Base-by-base conservation (phyloP, 2,797 vertebrate species). In the Falco naumanni region DNA sequence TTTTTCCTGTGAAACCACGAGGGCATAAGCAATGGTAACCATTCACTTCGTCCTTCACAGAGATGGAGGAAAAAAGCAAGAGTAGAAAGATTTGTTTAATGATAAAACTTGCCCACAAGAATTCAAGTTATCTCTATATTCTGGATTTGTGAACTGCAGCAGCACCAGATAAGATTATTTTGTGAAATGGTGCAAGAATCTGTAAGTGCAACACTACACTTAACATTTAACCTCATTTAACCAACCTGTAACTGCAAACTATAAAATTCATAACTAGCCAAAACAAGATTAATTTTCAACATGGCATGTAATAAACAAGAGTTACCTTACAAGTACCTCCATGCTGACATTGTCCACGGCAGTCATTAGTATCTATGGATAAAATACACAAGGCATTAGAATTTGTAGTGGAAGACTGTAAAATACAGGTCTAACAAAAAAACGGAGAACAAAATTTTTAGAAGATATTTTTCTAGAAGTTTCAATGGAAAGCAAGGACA, bases 261-360 rank as follows among this genome's bases (percentile, higher is more conserved):
- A 39, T 0, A 56, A 8, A 79, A 79, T 9, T 81, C 6, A 0
- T 43, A 82, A 54, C 7, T 66, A 82, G 43, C 7, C 37, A 81
- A 45, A 94, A 28, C 22, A 72, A 72, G n/a, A 65, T 47, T 81
- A 22, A 50, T 45, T 84, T 92, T 72, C 57, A 72, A 90, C 9
- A 33, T 9, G 11, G 12, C 54, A 93, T 18, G 7, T 19, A 92
- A 77, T 39, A 43, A 88, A 81, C 6, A 84, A 75, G 29, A 69
- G 97, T 98, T 95, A 99, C 99, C 99, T 99, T 99, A 96, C 99
- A 99, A 66, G 98, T 98, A 11, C 98, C 99, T 72, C 99, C 99
- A 8, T 99, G 98, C 95, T 99, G 98, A 97, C 99, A 99, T 96
- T 99, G 99, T 29, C 98, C 99, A 0, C 98, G 98, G 93, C 99